Evolutionary conservation across 2,113 vertebrate species (phyloP).

Genomic region (Cochlearius cochlearius): DNA sequence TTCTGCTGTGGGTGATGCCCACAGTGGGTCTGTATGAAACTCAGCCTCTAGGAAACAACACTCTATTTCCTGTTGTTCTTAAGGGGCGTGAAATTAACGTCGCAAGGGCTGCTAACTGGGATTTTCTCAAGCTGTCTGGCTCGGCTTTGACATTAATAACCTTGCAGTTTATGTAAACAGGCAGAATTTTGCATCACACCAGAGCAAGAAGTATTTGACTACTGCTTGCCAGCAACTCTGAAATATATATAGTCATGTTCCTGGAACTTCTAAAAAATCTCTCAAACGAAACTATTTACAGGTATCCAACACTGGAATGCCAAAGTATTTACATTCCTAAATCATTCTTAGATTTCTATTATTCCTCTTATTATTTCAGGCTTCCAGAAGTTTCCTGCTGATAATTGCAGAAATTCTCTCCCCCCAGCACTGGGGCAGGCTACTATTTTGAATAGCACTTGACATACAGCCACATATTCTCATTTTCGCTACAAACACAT

Average conservation of each 20-base stretch:
- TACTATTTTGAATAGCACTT: not conserved
- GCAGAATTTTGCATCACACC: not conserved
- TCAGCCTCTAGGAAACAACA: not conserved
- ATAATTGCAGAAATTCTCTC: not conserved
- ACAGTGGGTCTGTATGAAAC: not conserved
- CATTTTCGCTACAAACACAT: not conserved
- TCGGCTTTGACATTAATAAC: not conserved
- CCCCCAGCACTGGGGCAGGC: not conserved
- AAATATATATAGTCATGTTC: not conserved
- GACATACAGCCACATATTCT: not conserved
- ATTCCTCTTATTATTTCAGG: slow-evolving; percentile 9
- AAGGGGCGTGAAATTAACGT: not conserved
- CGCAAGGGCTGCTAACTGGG: not conserved
- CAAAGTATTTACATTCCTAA: not conserved
- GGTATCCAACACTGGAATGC: not conserved
- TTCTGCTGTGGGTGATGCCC: not conserved
- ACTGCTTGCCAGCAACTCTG: not conserved
- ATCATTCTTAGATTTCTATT: not conserved
- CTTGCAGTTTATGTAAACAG: not conserved
- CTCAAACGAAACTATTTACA: not conserved
- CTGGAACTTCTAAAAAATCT: not conserved
- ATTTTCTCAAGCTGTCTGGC: not conserved
- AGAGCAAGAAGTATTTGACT: not conserved
- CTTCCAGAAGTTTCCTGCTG: slow-evolving; percentile 12
- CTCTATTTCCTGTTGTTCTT: not conserved